Evolutionary conservation across 2,888 invertebrate species (phyloP), one percentile per base, ranked within the genome.

Genomic region (Hydrotaea cyrtoneurina): DNA sequence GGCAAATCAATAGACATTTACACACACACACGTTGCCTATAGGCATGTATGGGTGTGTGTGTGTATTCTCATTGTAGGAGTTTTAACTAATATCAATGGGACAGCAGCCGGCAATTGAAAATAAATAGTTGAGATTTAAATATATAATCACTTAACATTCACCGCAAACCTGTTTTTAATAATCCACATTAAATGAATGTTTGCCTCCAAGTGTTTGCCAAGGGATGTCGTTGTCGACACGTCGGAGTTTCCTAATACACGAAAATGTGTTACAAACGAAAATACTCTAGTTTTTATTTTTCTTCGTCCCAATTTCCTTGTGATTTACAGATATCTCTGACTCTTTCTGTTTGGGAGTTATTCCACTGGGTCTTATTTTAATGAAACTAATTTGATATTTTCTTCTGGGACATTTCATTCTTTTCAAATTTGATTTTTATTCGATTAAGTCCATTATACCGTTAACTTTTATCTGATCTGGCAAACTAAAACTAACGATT

Each of bases 51-150:
- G 1, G 1, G 43, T 43, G 10, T 43, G 11, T 13, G 43, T 43
- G 15, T 43, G 43, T 43, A 15, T 43, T 43, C n/a, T n/a, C 43
- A 43, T 7, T 43, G 5, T 43, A 11, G 13, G 15, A 10, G 15
- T 7, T 7, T 15, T 13, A 2, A 43, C 2, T 43, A 10, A 43
- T 7, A 43, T 43, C 43, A 43, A 43, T 43, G 15, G 43, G 19
- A 39, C 19, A 43, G 43, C 66, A 31, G n/a, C 39, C 31, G 13
- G 39, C 66, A 36, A 64, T 5, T 17, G 36, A 36, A 31, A 64
- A 64, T 36, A 39, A 64, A 36, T 64, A 36, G 36, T 36, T 19
- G 2, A 17, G 13, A 66, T 66, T 66, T 43, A 66, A 66, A 43
- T 66, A 66, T 66, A 43, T 39, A 66, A 43, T 43, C 43, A 66